Evolutionary conservation across 1,140 invertebrate species (phyloP), one percentile per base, ranked within the genome.

Genomic region (Manduca sexta): DNA sequence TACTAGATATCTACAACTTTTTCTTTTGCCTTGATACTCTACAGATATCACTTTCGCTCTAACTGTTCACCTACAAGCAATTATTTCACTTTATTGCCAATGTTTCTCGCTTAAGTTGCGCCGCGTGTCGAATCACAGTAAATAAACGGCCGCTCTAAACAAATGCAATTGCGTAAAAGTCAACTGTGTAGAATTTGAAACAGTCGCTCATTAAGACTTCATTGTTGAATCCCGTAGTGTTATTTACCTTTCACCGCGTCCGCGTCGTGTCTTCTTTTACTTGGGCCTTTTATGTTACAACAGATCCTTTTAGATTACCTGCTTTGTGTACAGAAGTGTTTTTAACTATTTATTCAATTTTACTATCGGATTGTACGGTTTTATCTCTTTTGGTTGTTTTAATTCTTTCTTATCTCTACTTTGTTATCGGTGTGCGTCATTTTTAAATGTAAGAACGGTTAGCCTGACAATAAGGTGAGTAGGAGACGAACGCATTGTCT

Each of bases 1-100:
- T 62, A 69, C 67, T 69, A 64, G 56, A 69, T 73, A 74, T 69
- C 69, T 78, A 69, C 71, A 50, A 73, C 66, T 67, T 68, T 69
- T 69, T 65, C 69, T 76, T 70, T 69, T 66, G 52, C 44, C 53
- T 59, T 53, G 51, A 60, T 52, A 52, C 43, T 63, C 59, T 60
- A 47, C 34, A 46, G 54, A 65, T 34, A 45, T 56, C 60, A 49
- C 51, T 56, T 40, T 60, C 34, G 39, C 51, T 60, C 43, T 35
- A 45, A 26, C 35, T 48, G 33, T 51, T 56, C 44, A 44, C 41
- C 31, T 26, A 15, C n/a, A 26, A 35, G 10, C 45, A 39, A 14
- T 12, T 35, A 14, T 35, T 12, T 35, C 13, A 35, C 13, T 35
- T 35, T 14, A 35, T 35, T 12, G 33, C 2, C 33, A 14, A 35